A percentile compares a stretch with the other conserved stretches of the same genome.
Evolutionary conservation across 2,797 vertebrate genomes (phyloP).

Genomic region (Chiroxiphia lanceolata): DNA sequence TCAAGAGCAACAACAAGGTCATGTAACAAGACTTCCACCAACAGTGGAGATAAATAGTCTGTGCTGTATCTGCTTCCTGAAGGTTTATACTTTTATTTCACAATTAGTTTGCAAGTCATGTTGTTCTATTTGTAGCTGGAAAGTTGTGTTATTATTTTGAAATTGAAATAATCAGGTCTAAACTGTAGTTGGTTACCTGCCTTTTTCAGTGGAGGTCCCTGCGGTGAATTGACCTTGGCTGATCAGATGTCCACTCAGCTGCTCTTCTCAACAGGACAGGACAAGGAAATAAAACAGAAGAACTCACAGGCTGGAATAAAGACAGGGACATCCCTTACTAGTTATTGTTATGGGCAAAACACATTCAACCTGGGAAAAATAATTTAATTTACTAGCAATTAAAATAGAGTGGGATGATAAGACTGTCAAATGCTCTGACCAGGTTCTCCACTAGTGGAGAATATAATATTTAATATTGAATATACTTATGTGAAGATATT

Average conservation of each 20-base stretch:
- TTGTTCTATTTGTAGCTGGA: not conserved
- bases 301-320: not conserved
- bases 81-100: not conserved
- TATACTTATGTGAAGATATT: not conserved
- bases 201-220: not conserved
- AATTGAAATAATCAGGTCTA: not conserved
- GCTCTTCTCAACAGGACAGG: not conserved
- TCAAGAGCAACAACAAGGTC: not conserved
- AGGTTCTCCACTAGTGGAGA: not conserved
- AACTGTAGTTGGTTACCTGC: not conserved
- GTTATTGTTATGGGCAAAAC: not conserved
- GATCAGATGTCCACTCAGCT: not conserved
- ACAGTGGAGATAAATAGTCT: not conserved
- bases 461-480: not conserved
- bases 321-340: not conserved
- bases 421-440: not conserved
- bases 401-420: not conserved
- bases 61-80: not conserved
- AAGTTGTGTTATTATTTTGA: not conserved
- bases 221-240: not conserved
- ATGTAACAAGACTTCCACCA: not conserved
- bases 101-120: not conserved
- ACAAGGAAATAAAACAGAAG: not conserved
- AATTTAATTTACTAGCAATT: not conserved
- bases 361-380: fast-evolving